Percentiles rank a stretch among this genome's conserved stretches.
These are phyloP conservation scores for Ariopsis seemanni DNA, from an alignment of 2,113 vertebrate genomes.

Conservation along the genomic window DNA sequence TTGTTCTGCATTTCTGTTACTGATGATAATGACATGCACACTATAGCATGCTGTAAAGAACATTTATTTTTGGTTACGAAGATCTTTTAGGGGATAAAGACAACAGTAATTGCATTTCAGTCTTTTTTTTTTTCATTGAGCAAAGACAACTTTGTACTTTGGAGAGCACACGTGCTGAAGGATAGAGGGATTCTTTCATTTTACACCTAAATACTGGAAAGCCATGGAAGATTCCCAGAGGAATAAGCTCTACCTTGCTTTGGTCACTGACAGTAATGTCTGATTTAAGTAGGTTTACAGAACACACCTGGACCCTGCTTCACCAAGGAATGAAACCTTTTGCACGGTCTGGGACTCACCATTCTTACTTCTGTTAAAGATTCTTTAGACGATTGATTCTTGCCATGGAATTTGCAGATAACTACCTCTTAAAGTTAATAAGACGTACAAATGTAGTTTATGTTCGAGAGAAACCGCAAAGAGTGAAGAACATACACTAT, in stretches of 20 bases:
- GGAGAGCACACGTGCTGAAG: neutral
- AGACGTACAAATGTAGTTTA: neutral
- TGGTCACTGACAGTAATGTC: conserved; percentile 5
- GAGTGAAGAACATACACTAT: neutral
- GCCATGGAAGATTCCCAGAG: neutral
- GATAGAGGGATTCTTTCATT: conserved; percentile 12
- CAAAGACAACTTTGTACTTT: neutral
- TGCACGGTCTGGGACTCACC: too few relatives aligned
- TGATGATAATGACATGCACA: neutral
- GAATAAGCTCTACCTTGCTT: neutral
- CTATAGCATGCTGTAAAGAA: neutral
- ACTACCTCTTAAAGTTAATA: neutral
- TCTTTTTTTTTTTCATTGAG: too few relatives aligned
- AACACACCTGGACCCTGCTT: conserved; percentile 2
- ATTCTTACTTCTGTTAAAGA: neutral
- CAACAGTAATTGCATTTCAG: neutral
- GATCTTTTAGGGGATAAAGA: neutral
- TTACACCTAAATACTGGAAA: conserved; percentile 2
- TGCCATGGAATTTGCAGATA: neutral
- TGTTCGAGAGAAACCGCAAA: neutral
- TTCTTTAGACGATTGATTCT: neutral
- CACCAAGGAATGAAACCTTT: neutral
- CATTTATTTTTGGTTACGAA: neutral
- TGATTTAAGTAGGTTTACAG: conserved; percentile 21
- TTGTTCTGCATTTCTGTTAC: neutral